Evolutionary conservation across 2,888 invertebrate species (phyloP).

Genomic region (Pyralis farinalis): DNA sequence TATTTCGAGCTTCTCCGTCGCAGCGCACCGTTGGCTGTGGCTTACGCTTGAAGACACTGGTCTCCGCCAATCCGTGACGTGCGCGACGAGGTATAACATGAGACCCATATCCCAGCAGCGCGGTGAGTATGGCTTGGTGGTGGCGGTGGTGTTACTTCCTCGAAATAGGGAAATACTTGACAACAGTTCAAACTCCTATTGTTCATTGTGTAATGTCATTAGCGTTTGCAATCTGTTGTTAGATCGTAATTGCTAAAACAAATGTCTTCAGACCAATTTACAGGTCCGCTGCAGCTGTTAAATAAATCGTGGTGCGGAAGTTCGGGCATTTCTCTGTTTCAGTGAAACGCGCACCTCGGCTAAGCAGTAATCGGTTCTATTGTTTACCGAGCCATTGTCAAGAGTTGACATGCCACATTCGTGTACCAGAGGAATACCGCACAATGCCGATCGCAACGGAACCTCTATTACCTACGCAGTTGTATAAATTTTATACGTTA

Average conservation of each 20-base stretch:
- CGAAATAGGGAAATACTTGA: neutral
- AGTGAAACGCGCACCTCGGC: conserved; percentile 35
- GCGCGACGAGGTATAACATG: too few species aligned
- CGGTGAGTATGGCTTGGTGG: too few species aligned
- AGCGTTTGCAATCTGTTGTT: neutral
- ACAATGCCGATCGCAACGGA: conserved; percentile 4
- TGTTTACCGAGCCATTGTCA: conserved; percentile 50
- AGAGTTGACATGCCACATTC: conserved; percentile 34
- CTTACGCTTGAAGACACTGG: too few species aligned
- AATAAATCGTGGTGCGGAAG: conserved; percentile 13
- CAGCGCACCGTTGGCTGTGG: too few species aligned
- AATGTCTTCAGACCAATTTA: neutral
- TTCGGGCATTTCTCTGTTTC: conserved; percentile 30
- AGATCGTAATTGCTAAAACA: neutral
- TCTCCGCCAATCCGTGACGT: too few species aligned
- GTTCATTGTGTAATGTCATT: neutral
- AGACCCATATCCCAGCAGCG: too few species aligned
- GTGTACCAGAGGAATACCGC: conserved; percentile 26
- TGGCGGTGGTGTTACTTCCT: neutral
- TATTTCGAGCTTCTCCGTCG: too few species aligned
- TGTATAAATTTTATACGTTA: conserved; percentile 1
- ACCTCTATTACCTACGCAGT: conserved; percentile 6
- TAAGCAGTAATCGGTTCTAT: conserved; percentile 49
- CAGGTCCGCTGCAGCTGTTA: conserved; percentile 1
- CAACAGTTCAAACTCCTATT: neutral